A percentile compares a stretch with the other conserved stretches of the same genome.
phyloP scores from a whole-genome alignment of 2,888 invertebrate species.

The Calephelis perditalis region DNA sequence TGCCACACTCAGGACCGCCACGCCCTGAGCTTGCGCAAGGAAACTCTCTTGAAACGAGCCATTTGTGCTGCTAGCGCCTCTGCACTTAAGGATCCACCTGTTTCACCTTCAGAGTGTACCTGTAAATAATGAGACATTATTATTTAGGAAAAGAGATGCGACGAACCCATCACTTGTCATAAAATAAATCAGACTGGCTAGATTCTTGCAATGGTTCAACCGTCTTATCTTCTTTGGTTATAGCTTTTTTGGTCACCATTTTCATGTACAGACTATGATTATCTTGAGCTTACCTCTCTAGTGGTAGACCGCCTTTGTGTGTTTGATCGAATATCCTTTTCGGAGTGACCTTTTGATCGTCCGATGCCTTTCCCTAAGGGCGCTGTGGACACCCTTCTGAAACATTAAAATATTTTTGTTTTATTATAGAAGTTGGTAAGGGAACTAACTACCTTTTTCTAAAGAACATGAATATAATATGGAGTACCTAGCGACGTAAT shows the following conservation, averaged over 20 bases:
- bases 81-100: conserved; percentile 76
- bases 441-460: no score
- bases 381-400: conserved; percentile 53
- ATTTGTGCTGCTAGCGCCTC: conserved; percentile 85
- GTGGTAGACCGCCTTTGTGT: conserved; percentile 57
- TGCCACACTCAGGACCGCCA: conserved; percentile 88
- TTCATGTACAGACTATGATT: no score
- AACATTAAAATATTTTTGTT: neutral
- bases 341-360: conserved; percentile 77
- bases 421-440: no score
- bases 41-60: conserved; percentile 87
- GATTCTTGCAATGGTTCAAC: no score
- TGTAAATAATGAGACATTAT: conserved; percentile 35
- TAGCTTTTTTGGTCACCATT: no score
- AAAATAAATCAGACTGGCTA: no score
- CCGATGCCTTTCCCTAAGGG: conserved; percentile 65
- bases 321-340: conserved; percentile 72
- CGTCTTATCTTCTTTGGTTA: no score
- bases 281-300: conserved; percentile 56
- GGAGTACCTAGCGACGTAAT: no score
- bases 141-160: neutral
- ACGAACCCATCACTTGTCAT: neutral
- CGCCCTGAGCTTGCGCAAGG: conserved; percentile 85
- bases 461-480: no score
- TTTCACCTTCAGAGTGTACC: conserved; percentile 86